These are phyloP conservation scores for Papilio polyxenes DNA, from an alignment of 1,140 invertebrate species.

Conservation along the genomic window DNA sequence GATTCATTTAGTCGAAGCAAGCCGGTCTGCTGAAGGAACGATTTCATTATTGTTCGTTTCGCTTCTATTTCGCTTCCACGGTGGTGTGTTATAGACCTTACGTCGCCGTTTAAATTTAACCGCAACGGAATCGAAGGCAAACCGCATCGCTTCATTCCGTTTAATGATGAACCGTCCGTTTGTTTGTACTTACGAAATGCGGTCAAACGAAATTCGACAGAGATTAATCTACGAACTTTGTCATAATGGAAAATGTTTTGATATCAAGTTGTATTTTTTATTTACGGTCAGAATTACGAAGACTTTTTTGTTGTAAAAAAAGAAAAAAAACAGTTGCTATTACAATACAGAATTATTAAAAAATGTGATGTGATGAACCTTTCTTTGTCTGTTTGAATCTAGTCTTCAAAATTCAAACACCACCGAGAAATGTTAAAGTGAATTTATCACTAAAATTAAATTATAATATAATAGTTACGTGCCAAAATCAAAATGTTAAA, in stretches of 20 bases:
- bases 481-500: too few species aligned
- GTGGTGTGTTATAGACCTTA: background rate
- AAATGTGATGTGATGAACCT: too few species aligned
- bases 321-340: background rate
- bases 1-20: too few species aligned
- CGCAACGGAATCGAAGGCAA: background rate
- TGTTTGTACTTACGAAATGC: conserved; percentile 10
- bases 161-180: conserved; percentile 11
- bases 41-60: too few species aligned
- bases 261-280: background rate
- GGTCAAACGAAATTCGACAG: conserved; percentile 4
- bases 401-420: too few species aligned
- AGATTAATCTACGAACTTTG: conserved; percentile 9
- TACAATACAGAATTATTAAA: too few species aligned
- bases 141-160: conserved; percentile 16
- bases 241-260: background rate
- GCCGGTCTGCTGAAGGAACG: too few species aligned
- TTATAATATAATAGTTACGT: too few species aligned
- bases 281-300: background rate
- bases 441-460: too few species aligned
- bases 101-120: background rate
- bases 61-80: background rate
- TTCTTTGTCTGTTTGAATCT: too few species aligned
- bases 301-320: background rate
- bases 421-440: background rate